phyloP scores from a whole-genome alignment of 2,797 vertebrate species.

The Megaceryle alcyon region DNA sequence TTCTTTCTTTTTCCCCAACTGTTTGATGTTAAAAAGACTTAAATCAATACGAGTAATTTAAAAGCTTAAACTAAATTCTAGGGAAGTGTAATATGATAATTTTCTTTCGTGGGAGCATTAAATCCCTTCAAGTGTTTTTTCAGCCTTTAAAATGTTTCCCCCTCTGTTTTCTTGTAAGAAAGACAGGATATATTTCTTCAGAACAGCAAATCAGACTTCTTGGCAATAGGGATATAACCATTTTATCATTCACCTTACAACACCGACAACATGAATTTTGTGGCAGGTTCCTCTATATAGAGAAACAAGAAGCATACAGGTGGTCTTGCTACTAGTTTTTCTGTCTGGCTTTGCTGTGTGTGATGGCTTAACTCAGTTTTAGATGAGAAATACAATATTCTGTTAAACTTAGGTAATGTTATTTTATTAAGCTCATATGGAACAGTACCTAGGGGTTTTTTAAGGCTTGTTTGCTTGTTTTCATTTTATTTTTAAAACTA shows the following conservation, averaged over 20 bases:
- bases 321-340: not conserved
- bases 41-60: not conserved
- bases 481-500: not conserved
- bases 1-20: not conserved
- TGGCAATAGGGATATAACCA: not conserved
- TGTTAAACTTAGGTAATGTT: not conserved
- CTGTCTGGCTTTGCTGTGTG: not conserved
- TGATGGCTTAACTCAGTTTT: not conserved
- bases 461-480: not conserved
- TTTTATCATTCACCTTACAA: not conserved
- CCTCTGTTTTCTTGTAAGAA: not conserved
- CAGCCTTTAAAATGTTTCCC: not conserved
- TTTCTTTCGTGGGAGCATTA: not conserved
- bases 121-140: not conserved
- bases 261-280: not conserved
- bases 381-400: not conserved
- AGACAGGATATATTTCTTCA: not conserved
- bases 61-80: not conserved
- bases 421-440: not conserved
- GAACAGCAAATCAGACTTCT: not conserved
- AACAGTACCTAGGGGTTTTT: not conserved
- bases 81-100: not conserved
- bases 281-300: not conserved
- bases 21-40: not conserved
- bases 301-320: not conserved